Conservation (phyloP, 1,140 invertebrate genomes). For the Physella acuta region DNA sequence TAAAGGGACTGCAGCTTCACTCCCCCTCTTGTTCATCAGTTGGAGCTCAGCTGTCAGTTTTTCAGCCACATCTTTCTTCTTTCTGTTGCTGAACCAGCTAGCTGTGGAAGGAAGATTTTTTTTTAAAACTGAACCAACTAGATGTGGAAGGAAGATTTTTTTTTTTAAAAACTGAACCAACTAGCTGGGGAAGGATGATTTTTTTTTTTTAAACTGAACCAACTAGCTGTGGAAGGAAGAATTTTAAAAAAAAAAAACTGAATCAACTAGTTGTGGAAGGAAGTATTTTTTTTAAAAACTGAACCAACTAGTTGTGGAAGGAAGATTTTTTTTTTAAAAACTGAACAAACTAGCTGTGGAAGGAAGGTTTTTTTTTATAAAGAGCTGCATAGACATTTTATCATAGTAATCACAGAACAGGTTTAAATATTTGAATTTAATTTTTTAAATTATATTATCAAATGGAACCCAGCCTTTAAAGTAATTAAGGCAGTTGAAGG, state of each 20-base stretch:
- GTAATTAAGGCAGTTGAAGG: too few relatives aligned
- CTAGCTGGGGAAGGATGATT: constrained; percentile 27
- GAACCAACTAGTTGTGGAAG: constrained; percentile 29
- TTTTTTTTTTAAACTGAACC: constrained; percentile 27
- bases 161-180: constrained; percentile 29
- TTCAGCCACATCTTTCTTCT: constrained; percentile 31
- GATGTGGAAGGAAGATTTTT: too few relatives aligned
- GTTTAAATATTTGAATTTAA: too few relatives aligned
- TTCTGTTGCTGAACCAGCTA: constrained; percentile 32
- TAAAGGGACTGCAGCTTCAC: too few relatives aligned
- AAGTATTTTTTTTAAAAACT: constrained; percentile 23
- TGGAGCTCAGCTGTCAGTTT: constrained; percentile 47
- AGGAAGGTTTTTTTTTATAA: too few relatives aligned
- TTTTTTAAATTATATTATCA: too few relatives aligned
- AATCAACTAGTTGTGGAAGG: too few relatives aligned
- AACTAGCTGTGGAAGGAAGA: constrained; percentile 26
- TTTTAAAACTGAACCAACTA: too few relatives aligned
- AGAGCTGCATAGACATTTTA: too few relatives aligned
- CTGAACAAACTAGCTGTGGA: constrained; percentile 30
- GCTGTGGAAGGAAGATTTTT: constrained; percentile 24
- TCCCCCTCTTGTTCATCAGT: constrained; percentile 43
- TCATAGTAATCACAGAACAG: too few relatives aligned
- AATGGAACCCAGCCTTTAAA: too few relatives aligned
- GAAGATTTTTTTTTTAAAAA: constrained; percentile 25
- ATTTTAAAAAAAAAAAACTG: too few relatives aligned